Evolutionary conservation across 2,797 vertebrate genomes (phyloP), one percentile per base, ranked within the genome.

Genomic region (Melanotaenia maccullochi): DNA sequence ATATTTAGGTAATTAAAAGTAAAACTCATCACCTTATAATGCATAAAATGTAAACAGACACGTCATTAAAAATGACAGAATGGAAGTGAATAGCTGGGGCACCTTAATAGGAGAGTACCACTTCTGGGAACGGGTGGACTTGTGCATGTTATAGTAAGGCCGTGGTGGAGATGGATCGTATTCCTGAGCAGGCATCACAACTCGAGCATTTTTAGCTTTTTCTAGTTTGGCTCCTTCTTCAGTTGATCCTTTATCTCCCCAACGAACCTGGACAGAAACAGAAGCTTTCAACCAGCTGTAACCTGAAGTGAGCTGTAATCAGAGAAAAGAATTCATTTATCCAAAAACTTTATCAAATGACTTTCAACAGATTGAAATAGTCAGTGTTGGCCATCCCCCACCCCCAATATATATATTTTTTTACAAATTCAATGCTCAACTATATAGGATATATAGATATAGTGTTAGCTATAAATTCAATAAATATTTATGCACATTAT

Each of bases 61-160:
- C 1, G 36, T 24, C 6, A 24, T 33, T 24, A 28, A 1, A 56
- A 25, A 14, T n/a, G 13, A 44, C 1, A 20, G 24, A 28, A 20
- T 30, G 2, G 16, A 32, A 8, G 9, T 38, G 22, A 52, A 35
- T 6, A 20, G 33, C 1, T 49, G 14, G 5, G 76, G 47, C 82
- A 99, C 98, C 97, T 98, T 98, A 86, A 99, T 99, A 0, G 98
- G 97, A 0, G 97, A 97, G 86, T 98, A 99, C 98, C 98, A 99
- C 94, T 96, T 97, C 0, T 94, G 93, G 0, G 95, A 86, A 0
- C 90, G 93, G 0, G 85, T 78, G 4, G 95, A 79, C 72, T 93
- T 94, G 40, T 94, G 94, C 77, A 84, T 79, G 74, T 93, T 95
- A 33, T 93, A 96, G 14, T 96, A 94, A 9, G 88, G 94, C 38